A percentile compares a stretch with the other conserved stretches of the same genome.
Conservation (phyloP, 2,797 vertebrate genomes). For the Lacerta bilineata region DNA sequence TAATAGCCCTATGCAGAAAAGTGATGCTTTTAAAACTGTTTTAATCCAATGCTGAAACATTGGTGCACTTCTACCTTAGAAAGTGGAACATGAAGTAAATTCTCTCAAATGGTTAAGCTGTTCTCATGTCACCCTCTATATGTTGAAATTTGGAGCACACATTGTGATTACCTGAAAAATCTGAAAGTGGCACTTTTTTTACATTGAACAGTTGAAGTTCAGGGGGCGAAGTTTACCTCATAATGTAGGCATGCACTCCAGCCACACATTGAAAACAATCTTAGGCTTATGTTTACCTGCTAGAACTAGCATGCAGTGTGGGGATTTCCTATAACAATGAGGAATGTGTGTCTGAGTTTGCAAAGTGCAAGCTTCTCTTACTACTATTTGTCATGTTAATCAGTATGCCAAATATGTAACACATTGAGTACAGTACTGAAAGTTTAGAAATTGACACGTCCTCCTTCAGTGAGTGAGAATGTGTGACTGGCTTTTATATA, state of each 20-base stretch:
- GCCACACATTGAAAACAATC: not conserved
- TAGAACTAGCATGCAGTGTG: not conserved
- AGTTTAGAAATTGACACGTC: not conserved
- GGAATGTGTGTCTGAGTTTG: not conserved
- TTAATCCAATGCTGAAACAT: not conserved
- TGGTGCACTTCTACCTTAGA: not conserved
- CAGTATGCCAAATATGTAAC: not conserved
- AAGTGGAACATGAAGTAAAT: not conserved
- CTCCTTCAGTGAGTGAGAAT: not conserved
- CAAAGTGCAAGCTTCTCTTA: not conserved
- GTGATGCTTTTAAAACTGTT: not conserved
- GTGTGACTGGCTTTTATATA: not conserved
- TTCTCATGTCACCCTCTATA: not conserved
- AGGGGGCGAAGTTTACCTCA: not conserved
- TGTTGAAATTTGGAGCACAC: not conserved
- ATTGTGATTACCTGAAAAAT: not conserved
- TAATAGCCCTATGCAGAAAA: not conserved
- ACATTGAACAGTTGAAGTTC: not conserved
- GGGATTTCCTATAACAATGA: not conserved
- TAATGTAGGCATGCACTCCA: not conserved
- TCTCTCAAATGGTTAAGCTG: not conserved
- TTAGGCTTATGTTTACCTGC: not conserved
- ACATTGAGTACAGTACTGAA: not conserved
- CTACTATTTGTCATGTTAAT: not conserved
- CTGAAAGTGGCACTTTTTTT: not conserved